A percentile compares a stretch with the other conserved stretches of the same genome.
phyloP scores from a whole-genome alignment of 2,888 invertebrate species.

The Dryomyza anilis region DNA sequence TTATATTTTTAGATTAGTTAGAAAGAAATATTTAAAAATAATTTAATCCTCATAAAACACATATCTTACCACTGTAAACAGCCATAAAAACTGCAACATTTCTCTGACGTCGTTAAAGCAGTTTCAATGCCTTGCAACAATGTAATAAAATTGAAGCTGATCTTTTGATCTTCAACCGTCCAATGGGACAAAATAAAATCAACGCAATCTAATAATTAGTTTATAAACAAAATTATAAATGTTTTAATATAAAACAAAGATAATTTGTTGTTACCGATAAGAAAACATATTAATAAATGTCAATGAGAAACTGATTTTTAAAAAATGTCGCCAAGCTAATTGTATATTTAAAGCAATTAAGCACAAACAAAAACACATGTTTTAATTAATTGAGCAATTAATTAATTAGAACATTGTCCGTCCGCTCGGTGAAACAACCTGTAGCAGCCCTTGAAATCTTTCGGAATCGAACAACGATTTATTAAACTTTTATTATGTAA shows the following conservation, averaged over 20 bases:
- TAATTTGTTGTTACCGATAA: neutral
- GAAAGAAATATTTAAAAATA: neutral
- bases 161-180: neutral
- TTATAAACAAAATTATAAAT: neutral
- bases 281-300: neutral
- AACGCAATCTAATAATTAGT: neutral
- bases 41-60: neutral
- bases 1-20: neutral
- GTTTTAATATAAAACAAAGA: neutral
- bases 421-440: neutral
- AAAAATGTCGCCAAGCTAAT: neutral
- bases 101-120: neutral
- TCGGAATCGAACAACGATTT: too few relatives aligned
- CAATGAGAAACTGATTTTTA: neutral
- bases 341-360: neutral
- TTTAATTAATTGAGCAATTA: constrained; percentile 18
- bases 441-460: neutral
- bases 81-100: constrained; percentile 9
- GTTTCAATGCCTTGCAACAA: neutral
- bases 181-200: neutral
- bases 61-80: constrained; percentile 12
- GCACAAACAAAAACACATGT: constrained; percentile 7
- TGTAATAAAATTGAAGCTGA: neutral
- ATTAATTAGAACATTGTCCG: neutral
- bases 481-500: too few relatives aligned